Evolutionary conservation across 1,140 invertebrate species (phyloP).

Genomic region (Temnothorax curvispinosus): DNA sequence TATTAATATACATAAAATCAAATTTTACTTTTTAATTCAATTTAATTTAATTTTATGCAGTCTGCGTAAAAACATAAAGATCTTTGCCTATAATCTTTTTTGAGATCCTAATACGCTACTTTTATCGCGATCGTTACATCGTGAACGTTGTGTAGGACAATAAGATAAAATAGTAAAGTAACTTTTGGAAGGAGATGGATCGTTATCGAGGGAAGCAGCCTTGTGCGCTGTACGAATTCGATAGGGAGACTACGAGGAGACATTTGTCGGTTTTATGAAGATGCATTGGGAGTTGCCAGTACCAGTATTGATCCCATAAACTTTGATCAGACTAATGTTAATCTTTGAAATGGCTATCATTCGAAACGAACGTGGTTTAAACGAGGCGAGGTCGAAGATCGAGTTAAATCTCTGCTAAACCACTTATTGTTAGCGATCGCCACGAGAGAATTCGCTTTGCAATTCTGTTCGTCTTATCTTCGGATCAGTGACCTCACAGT

Average conservation of each 20-base stretch:
- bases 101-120: background rate
- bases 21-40: background rate
- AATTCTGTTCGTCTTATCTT: slow-evolving; percentile 8
- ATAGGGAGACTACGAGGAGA: background rate
- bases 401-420: slow-evolving; percentile 50
- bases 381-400: background rate
- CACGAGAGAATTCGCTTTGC: slow-evolving; percentile 23
- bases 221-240: slow-evolving; percentile 3
- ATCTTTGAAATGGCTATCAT: slow-evolving; percentile 31
- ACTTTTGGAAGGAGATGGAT: background rate
- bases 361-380: background rate
- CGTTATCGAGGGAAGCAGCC: background rate
- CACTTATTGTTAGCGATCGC: slow-evolving; percentile 17
- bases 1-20: background rate
- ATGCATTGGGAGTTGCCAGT: slow-evolving; percentile 18
- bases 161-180: slow-evolving; percentile 27
- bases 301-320: background rate
- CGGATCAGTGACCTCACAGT: slow-evolving; percentile 25
- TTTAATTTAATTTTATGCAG: background rate
- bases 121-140: background rate
- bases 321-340: slow-evolving; percentile 35
- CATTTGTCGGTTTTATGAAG: slow-evolving; percentile 43
- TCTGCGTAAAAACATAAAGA: background rate
- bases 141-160: background rate
- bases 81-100: background rate